Conservation (phyloP, 2,797 vertebrate genomes). For the Pipistrellus pygmaeus region DNA sequence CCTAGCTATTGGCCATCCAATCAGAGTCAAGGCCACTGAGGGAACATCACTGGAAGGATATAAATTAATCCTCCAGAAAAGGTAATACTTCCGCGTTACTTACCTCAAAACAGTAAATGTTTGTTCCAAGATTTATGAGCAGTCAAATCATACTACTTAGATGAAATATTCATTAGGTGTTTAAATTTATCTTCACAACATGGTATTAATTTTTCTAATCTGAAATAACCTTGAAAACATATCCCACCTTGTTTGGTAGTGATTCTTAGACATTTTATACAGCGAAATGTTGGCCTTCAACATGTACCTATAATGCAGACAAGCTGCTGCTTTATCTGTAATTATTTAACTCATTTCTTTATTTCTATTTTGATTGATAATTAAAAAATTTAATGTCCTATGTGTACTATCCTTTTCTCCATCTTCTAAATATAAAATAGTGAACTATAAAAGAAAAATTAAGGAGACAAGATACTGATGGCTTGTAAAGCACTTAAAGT, state of each 20-base stretch:
- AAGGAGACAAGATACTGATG: background rate
- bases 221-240: background rate
- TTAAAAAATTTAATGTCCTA: background rate
- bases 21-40: slow-evolving; percentile 31
- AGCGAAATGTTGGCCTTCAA: slow-evolving; percentile 41
- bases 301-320: background rate
- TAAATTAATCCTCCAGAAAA: slow-evolving; percentile 77
- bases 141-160: background rate
- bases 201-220: slow-evolving; percentile 43
- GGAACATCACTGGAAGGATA: slow-evolving; percentile 67
- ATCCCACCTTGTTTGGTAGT: background rate
- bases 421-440: slow-evolving; percentile 20
- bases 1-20: slow-evolving; percentile 80
- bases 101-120: background rate
- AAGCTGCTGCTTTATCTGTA: slow-evolving; percentile 18
- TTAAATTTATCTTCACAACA: slow-evolving; percentile 51
- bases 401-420: slow-evolving; percentile 6
- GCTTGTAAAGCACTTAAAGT: background rate
- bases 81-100: slow-evolving; percentile 28
- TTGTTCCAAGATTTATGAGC: slow-evolving; percentile 7
- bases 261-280: slow-evolving; percentile 40
- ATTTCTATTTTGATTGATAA: slow-evolving; percentile 15
- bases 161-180: background rate
- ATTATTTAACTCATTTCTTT: slow-evolving; percentile 19
- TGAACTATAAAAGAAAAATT: slow-evolving; percentile 39